Base-by-base conservation (phyloP, 2,113 vertebrate genomes). In the Callaeas wilsoni region DNA sequence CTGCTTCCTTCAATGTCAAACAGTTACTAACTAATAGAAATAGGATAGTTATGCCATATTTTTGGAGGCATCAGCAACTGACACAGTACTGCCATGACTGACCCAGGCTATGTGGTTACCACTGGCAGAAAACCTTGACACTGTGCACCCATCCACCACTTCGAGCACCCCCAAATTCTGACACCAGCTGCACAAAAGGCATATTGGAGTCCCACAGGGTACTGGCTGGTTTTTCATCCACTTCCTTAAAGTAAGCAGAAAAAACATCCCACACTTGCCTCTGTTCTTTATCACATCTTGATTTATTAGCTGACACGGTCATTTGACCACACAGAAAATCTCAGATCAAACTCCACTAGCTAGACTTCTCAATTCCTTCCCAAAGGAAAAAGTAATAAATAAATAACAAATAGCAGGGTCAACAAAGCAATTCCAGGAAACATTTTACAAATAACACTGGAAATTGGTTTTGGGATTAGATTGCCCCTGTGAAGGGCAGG, bases 241-340 rank as follows among this genome's bases (percentile, higher is more conserved):
- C 99, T 96, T 99, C 99, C 94, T 99, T 99, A 93, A 99, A 99
- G 98, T 99, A 99, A 92, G 98, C 98, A 94, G 99, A 99, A 96
- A 99, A 97, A 99, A 99, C 44, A 99, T 98, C 97, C 99, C 99
- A 94, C 25, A 94, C 18, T 83, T 88, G 37, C 56, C 83, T 90
- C 71, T 33, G 1, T 33, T 77, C 85, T 87, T 76, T 41, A 89
- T 56, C 78, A 55, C 39, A 35, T 35, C 2, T 3, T 55, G 33
- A 69, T 70, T 80, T 80, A 70, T 55, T 57, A 84, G 60, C 42
- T 67, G 50, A 84, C 33, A 22, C 0, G 1, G 47, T 41, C 32
- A 49, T 69, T 27, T 37, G n/a, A 57, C 57, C 53, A 42, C 23
- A 35, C 6, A 57, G 57, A 46, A 86, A 63, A 35, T 32, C 47